A percentile compares a stretch with the other conserved stretches of the same genome.
These are phyloP conservation scores for Trichosurus vulpecula DNA, from an alignment of 2,797 vertebrate species.

Conservation along the genomic window DNA sequence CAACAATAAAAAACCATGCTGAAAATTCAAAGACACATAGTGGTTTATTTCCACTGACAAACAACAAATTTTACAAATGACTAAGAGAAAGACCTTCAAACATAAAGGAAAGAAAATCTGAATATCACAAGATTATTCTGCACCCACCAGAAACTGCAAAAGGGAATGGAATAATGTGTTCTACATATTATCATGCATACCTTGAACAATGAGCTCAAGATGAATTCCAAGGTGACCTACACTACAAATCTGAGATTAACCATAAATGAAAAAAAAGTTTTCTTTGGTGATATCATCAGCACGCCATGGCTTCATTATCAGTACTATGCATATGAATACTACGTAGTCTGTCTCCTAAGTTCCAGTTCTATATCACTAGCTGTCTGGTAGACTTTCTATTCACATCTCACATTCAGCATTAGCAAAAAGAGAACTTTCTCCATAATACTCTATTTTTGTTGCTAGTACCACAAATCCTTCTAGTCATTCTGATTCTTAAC, in stretches of 20 bases:
- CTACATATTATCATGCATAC: not conserved
- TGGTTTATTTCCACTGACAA: not conserved
- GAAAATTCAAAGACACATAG: not conserved
- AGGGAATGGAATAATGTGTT: not conserved
- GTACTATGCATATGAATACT: not conserved
- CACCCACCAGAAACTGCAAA: not conserved
- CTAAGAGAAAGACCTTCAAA: not conserved
- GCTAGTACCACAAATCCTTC: not conserved
- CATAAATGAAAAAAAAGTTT: not conserved
- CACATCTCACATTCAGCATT: not conserved
- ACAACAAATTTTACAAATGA: not conserved
- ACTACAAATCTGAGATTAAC: not conserved
- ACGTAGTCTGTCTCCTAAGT: not conserved
- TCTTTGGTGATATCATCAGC: not conserved
- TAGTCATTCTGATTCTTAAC: not conserved
- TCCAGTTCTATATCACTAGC: not conserved
- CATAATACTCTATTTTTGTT: not conserved
- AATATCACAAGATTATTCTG: not conserved
- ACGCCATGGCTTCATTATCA: not conserved
- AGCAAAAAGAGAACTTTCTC: not conserved
- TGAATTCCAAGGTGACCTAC: not conserved
- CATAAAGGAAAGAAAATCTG: not conserved
- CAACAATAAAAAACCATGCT: not conserved
- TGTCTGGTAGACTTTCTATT: not conserved
- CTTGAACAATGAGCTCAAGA: not conserved